Evolutionary conservation across 1,140 invertebrate species (phyloP), one percentile per base, ranked within the genome.

Genomic region (Aradophagus sp.): DNA sequence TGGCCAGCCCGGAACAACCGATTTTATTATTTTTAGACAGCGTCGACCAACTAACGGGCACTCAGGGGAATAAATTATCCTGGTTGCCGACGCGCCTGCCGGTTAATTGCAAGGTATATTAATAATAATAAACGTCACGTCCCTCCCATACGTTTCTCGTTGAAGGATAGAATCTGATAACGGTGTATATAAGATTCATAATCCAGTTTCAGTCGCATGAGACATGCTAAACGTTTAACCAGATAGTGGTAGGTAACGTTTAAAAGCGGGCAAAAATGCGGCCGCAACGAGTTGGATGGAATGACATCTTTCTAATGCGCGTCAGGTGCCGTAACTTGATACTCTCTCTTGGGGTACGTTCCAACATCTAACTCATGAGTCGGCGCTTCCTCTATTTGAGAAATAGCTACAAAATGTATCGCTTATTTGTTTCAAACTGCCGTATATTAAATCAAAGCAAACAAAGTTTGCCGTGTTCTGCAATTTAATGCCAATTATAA

Each of bases 11-110:
- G 16, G 90, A 95, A 65, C 94, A 96, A 79, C 95, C 95, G 0
- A 86, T 97, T 10, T 86, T 96, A 0, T 86, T 98, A 8, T 97
- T 96, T 80, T 84, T 98, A 53, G 96, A 98, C 80, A 97, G 95
- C 5, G 93, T 98, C 0, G 96, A 98, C 87, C 95, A 98, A 82
- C 84, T 99, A 13, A 98, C 96, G n/a, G 95, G 95, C 4, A 91
- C 94, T 0, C 95, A 96, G 72, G 94, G 95, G 23, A 98, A 98
- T 80, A 97, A 97, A 84, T 90, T 99, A 26, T 95, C 97, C 0
- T 99, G 97, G 97, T 86, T 99, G 75, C 97, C 97, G 0, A 95
- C 95, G 0, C 88, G 92, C 55, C 84, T 99, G 13, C 97, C 97
- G 0, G 86, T 88, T 0, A 87, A 98, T 85, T 97, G 96, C 75